A percentile compares a stretch with the other conserved stretches of the same genome.
Conservation (phyloP, 2,888 invertebrate species). For the Xylota segnis region DNA sequence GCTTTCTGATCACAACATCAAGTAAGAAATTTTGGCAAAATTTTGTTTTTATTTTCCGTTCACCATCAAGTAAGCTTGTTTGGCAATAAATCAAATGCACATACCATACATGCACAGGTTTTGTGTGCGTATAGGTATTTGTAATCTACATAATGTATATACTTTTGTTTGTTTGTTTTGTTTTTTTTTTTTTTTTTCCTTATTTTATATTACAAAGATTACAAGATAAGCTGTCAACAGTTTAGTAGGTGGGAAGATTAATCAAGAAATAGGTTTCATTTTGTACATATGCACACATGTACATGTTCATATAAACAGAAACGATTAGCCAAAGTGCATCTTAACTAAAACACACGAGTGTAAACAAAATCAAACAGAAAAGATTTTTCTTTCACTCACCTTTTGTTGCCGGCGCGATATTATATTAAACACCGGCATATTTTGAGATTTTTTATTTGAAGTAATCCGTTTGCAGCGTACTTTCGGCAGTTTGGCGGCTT, state of each 20-base stretch:
- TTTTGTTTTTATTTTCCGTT: conserved; percentile 5
- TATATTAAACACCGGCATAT: conserved; percentile 87
- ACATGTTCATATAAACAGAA: no score
- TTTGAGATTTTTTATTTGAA: conserved; percentile 69
- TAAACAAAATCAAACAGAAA: conserved; percentile 48
- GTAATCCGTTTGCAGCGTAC: conserved; percentile 71
- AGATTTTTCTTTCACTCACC: conserved; percentile 83
- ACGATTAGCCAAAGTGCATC: neutral
- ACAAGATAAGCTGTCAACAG: conserved; percentile 26
- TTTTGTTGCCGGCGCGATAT: conserved; percentile 87
- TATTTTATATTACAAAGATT: conserved; percentile 30
- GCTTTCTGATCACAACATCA: conserved; percentile 14
- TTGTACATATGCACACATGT: no score
- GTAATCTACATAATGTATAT: neutral
- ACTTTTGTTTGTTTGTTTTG: neutral
- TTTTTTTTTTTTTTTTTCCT: no score
- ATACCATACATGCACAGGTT: neutral
- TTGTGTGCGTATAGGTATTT: neutral
- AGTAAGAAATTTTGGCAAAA: conserved; percentile 30
- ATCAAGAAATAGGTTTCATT: conserved; percentile 15
- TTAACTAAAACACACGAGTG: conserved; percentile 9
- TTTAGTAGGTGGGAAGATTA: neutral
- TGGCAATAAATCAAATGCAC: conserved; percentile 39
- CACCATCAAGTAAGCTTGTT: conserved; percentile 14
- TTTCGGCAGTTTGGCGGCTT: conserved; percentile 78